Evolutionary conservation across 2,113 vertebrate species (phyloP).

Genomic region (Acinonyx jubatus): DNA sequence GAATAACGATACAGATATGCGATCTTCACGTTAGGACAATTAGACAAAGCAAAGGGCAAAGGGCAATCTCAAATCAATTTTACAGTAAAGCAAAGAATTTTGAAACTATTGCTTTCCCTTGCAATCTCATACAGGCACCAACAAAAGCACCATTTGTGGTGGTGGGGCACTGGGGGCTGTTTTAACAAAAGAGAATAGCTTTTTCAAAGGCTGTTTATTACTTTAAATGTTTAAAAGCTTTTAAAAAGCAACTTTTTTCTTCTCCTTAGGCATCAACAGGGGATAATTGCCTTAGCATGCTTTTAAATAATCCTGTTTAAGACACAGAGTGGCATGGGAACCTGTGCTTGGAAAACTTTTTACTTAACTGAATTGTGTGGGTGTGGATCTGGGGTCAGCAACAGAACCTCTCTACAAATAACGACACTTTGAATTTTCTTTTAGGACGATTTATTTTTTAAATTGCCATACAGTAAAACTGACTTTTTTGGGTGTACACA

Average conservation of each 20-base stretch:
- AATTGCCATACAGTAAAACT: slow-evolving; percentile 11
- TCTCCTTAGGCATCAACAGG: slow-evolving; percentile 71
- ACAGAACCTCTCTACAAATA: background rate
- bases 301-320: slow-evolving; percentile 80
- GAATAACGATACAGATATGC: background rate
- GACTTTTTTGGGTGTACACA: background rate
- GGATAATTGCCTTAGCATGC: slow-evolving; percentile 75
- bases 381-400: slow-evolving; percentile 50
- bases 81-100: slow-evolving; percentile 63
- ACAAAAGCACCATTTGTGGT: slow-evolving; percentile 53
- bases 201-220: slow-evolving; percentile 66
- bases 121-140: background rate
- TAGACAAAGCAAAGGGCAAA: background rate
- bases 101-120: slow-evolving; percentile 53
- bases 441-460: background rate
- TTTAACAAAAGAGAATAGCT: slow-evolving; percentile 67
- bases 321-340: slow-evolving; percentile 60
- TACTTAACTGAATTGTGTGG: slow-evolving; percentile 65
- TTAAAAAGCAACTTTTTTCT: slow-evolving; percentile 65
- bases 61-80: slow-evolving; percentile 57
- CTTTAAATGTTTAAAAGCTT: slow-evolving; percentile 80
- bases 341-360: slow-evolving; percentile 72
- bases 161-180: background rate
- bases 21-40: slow-evolving; percentile 4
- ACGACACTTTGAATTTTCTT: background rate